Base-by-base conservation (phyloP, 2,113 vertebrate genomes). In the Tor tambroides region DNA sequence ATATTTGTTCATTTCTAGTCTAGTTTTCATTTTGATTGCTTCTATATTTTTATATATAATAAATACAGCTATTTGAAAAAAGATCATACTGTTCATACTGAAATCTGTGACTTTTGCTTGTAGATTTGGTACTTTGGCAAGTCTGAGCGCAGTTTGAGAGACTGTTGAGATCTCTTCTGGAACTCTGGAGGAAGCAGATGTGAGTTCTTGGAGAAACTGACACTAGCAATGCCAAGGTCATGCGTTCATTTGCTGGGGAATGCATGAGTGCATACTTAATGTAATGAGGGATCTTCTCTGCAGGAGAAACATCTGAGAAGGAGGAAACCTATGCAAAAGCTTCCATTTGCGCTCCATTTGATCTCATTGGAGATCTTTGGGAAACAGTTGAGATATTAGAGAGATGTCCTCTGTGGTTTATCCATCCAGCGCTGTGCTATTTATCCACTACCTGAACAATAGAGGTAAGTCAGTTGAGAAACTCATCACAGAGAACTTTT, bases 401-500 rank as follows among this genome's bases (percentile, higher is more conserved):
- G 30, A 72, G 19, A 41, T 41, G n/a, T 49, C 72, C 12, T 76
- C 8, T 17, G 72, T 56, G 30, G 11, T 56, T 63, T 79, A 61
- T 80, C 65, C 21, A n/a, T 75, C 21, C 4, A 59, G 30, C 4
- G 5, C 19, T 78, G 15, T 51, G 4, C n/a, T 69, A 78, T 56
- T 72, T 79, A 83, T 80, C 23, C 26, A 12, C 2, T 72, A 79
- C 81, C 87, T 90, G 90, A 93, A 91, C 91, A 92, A 94, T 93
- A 91, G 89, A 75, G 87, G 90, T 84, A 91, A 93, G 91, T 95
- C 93, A 92, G 90, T 93, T 92, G 92, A 93, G 91, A 93, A 89
- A 89, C 92, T 91, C 91, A 93, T 67, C 93, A 95, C 91, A 94
- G 94, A 93, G 91, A 93, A 92, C 93, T 94, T 93, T 94, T 91